Evolutionary conservation across 2,797 vertebrate genomes (phyloP).

Genomic region (Cyprinodon diabolis): DNA sequence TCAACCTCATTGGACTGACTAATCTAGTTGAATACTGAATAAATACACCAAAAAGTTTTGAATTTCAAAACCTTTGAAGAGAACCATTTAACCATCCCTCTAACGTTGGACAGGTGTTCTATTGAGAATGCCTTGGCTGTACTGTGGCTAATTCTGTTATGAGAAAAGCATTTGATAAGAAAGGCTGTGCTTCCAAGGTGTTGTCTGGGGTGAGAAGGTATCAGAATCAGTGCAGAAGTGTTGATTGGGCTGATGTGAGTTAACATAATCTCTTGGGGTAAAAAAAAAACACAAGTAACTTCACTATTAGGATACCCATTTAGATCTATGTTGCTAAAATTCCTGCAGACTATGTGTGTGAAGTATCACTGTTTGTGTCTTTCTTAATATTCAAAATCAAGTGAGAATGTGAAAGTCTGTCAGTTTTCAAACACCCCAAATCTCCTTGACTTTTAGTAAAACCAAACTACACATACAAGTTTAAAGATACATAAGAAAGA

Average conservation of each 20-base stretch:
- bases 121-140: slow-evolving; percentile 11
- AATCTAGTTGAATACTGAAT: not conserved
- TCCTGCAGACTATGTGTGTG: not conserved
- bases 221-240: slow-evolving; percentile 50
- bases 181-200: slow-evolving; percentile 25
- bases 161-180: slow-evolving; percentile 46
- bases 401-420: not conserved
- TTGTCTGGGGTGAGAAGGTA: slow-evolving; percentile 55
- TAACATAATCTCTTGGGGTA: slow-evolving; percentile 27
- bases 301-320: slow-evolving; percentile 37
- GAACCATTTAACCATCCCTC: not conserved
- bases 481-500: not conserved
- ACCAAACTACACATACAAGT: not conserved
- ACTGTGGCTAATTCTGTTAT: slow-evolving; percentile 40
- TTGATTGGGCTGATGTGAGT: slow-evolving; percentile 57
- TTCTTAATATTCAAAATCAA: not conserved
- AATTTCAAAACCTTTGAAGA: not conserved
- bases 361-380: not conserved
- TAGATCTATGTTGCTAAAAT: slow-evolving; percentile 21
- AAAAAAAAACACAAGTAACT: slow-evolving; percentile 17
- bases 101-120: slow-evolving; percentile 13
- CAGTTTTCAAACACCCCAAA: not conserved
- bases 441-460: not conserved
- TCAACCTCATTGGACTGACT: not conserved
- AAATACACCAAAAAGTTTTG: not conserved